Conservation (phyloP, 2,797 vertebrate genomes). For the Syncerus caffer region DNA sequence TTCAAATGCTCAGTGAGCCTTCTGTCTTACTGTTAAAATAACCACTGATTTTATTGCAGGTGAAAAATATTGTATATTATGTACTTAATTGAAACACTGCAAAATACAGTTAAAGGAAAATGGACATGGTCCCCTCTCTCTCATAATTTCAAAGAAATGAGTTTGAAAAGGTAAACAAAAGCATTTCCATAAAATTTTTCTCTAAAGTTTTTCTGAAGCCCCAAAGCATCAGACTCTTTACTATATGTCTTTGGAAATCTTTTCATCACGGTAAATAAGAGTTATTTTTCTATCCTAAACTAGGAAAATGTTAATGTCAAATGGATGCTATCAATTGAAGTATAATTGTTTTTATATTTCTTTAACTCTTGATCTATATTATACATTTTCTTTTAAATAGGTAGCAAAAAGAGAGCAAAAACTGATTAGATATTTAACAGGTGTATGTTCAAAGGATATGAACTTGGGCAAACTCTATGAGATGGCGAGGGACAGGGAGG, state of each 20-base stretch:
- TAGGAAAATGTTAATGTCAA: not conserved
- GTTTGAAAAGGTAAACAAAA: not conserved
- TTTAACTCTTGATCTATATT: not conserved
- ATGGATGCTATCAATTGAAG: not conserved
- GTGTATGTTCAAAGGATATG: not conserved
- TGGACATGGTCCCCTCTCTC: not conserved
- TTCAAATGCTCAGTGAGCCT: not conserved
- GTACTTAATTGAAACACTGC: not conserved
- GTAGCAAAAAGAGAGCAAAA: not conserved
- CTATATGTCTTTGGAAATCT: not conserved
- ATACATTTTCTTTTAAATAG: not conserved
- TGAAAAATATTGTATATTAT: not conserved
- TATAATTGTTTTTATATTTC: not conserved
- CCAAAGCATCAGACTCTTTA: not conserved
- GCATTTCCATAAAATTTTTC: not conserved
- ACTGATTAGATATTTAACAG: not conserved
- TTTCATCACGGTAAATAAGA: not conserved
- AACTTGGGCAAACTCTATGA: not conserved
- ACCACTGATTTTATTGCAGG: not conserved
- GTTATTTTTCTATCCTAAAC: not conserved
- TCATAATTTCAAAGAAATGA: not conserved
- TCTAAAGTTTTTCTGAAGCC: not conserved
- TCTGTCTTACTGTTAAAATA: not conserved
- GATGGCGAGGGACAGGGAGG: not conserved
- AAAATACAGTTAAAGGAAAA: conserved; percentile 16